Base-by-base conservation (phyloP, 35 echinoderm and acorn worm genomes). In the Eucidaris tribuloides region DNA sequence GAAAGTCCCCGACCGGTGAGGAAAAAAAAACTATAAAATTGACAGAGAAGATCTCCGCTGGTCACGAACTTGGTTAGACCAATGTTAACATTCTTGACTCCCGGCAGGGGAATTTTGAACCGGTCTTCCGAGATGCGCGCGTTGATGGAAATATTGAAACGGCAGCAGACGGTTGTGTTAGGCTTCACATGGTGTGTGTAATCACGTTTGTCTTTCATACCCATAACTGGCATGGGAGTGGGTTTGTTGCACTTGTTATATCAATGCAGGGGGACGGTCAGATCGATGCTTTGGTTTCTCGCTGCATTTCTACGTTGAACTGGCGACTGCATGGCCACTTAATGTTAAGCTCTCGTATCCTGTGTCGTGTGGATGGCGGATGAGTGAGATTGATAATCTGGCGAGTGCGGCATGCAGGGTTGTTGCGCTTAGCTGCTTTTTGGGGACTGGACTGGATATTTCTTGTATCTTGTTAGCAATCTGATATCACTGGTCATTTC, bases 191-290 rank as follows among this genome's bases (percentile, higher is more conserved):
- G 66, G 66, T 23, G 66, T 72, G 66, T 72, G 66, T 72, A 40
- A 72, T 72, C 66, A 72, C 2, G 40, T 72, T 72, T 72, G 66
- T 72, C 66, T 72, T 19, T 72, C 66, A 72, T 35, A 18, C 7
- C 33, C 66, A 72, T 24, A 32, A 72, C 66, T 37, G 66, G 40
- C 66, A 43, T 37, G 66, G 66, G 20, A 37, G 40, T 72, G 32
- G 66, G 66, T 32, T 72, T 43, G 66, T 72, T 72, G 66, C 66
- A 72, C 66, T 72, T 72, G 66, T 72, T 72, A 72, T 72, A 40
- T 72, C 66, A 43, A n/a, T 52, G 48, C 43, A 39, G 11, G 36
- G 43, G 60, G 66, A 32, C 66, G 43, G 28, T 40, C 66, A 25
- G 43, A n/a, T 72, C 36, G 33, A 72, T 24, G 66, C n/a, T 72